Percentiles rank a stretch among this genome's conserved stretches.
phyloP scores from a whole-genome alignment of 2,113 vertebrate genomes.

The Bettongia penicillata region DNA sequence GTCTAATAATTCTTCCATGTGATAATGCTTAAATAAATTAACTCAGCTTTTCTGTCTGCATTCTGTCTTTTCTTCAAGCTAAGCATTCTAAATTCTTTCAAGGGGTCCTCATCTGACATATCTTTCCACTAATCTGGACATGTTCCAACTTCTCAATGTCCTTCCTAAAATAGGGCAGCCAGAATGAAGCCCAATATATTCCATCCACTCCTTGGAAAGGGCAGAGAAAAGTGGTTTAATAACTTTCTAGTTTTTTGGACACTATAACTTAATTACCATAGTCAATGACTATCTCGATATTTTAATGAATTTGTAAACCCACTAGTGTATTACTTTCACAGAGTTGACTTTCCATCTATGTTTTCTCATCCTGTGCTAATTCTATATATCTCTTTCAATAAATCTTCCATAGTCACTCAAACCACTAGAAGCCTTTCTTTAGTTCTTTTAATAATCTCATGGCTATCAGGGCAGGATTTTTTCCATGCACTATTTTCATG shows the following conservation, averaged over 20 bases:
- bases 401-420: too few relatives aligned
- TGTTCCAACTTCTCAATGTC: background rate
- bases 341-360: too few relatives aligned
- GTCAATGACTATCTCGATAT: too few relatives aligned
- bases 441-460: background rate
- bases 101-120: background rate
- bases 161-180: background rate
- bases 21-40: background rate
- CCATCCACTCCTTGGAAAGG: too few relatives aligned
- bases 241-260: too few relatives aligned
- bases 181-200: background rate
- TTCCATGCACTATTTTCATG: background rate
- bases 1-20: background rate
- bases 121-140: background rate
- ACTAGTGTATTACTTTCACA: too few relatives aligned
- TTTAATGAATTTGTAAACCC: too few relatives aligned
- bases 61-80: background rate
- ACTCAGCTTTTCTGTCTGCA: background rate
- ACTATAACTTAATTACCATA: too few relatives aligned
- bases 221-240: too few relatives aligned
- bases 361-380: too few relatives aligned
- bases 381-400: too few relatives aligned
- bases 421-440: too few relatives aligned
- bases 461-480: background rate
- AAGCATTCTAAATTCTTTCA: background rate